These are phyloP conservation scores for Mellilla xanthometata DNA, from an alignment of 2,888 invertebrate genomes.

Conservation along the genomic window DNA sequence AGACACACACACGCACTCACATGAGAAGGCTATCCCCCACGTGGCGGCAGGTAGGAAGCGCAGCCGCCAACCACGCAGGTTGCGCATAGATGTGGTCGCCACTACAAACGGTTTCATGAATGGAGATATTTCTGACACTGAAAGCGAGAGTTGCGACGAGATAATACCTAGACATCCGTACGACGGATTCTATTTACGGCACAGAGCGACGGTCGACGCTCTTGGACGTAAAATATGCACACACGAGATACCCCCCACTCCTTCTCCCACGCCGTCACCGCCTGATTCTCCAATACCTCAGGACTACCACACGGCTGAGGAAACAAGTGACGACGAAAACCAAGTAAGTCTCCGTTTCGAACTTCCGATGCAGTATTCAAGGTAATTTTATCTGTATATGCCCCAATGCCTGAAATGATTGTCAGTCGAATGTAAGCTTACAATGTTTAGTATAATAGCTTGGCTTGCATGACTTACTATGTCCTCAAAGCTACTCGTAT, in stretches of 20 bases:
- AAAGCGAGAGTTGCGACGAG: constrained; percentile 57
- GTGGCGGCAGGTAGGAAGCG: constrained; percentile 44
- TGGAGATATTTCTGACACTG: constrained; percentile 54
- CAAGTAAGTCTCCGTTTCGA: constrained; percentile 57
- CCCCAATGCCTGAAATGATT: constrained; percentile 22
- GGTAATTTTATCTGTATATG: constrained; percentile 25
- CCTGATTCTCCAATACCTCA: constrained; percentile 47
- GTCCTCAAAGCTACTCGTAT: no score
- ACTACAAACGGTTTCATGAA: constrained; percentile 39
- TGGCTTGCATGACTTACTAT: constrained; percentile 46
- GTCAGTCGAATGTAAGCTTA: constrained; percentile 30
- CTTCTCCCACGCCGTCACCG: constrained; percentile 51
- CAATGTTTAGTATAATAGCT: constrained; percentile 37
- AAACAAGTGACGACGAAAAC: constrained; percentile 44
- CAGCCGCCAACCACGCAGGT: constrained; percentile 33
- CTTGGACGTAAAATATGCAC: constrained; percentile 68
- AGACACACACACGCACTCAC: constrained; percentile 22
- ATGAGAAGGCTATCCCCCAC: constrained; percentile 45
- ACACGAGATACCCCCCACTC: constrained; percentile 67
- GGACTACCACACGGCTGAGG: constrained; percentile 43
- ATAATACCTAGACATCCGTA: constrained; percentile 74
- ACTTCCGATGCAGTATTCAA: constrained; percentile 21
- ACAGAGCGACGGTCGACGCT: constrained; percentile 62
- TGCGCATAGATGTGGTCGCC: constrained; percentile 34
- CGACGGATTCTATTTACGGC: constrained; percentile 74